phyloP scores from a whole-genome alignment of 2,797 vertebrate species.

The Microcaecilia unicolor region DNA sequence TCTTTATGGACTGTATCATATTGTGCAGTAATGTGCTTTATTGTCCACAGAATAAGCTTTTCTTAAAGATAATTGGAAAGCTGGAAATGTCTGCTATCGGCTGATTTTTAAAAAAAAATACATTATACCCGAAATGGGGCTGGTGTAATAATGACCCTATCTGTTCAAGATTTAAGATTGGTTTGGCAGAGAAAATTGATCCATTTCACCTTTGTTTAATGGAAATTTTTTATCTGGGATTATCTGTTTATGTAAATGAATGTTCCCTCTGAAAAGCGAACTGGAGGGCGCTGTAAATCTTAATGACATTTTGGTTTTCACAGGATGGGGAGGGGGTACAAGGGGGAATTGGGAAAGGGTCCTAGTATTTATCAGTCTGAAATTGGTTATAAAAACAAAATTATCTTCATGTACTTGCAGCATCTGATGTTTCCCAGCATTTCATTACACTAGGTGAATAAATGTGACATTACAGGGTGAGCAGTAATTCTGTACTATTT shows the following conservation, averaged over 20 bases:
- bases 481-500: too few species aligned
- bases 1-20: constrained; percentile 99
- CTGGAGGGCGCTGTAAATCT: constrained; percentile 89
- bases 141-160: constrained; percentile 98
- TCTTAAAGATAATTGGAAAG: constrained; percentile 99
- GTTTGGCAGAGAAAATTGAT: constrained; percentile 99
- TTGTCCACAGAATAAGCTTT: constrained; percentile 99
- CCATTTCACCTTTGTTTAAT: constrained; percentile 99
- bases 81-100: constrained; percentile 94
- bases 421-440: constrained; percentile 64
- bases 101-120: constrained; percentile 90
- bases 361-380: constrained; percentile 59
- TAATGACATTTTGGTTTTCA: constrained; percentile 79
- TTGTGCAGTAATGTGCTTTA: constrained; percentile 99
- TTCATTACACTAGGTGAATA: too few species aligned
- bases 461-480: too few species aligned
- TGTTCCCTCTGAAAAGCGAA: constrained; percentile 73
- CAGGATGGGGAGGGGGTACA: too few species aligned
- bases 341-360: constrained; percentile 63
- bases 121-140: constrained; percentile 97
- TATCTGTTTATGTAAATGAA: constrained; percentile 99
- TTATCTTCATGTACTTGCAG: constrained; percentile 55
- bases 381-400: constrained; percentile 73
- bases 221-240: constrained; percentile 99
- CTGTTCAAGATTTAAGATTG: constrained; percentile 97